Conservation (phyloP, 2,888 invertebrate species). For the Hirtodrosophila confusa region DNA sequence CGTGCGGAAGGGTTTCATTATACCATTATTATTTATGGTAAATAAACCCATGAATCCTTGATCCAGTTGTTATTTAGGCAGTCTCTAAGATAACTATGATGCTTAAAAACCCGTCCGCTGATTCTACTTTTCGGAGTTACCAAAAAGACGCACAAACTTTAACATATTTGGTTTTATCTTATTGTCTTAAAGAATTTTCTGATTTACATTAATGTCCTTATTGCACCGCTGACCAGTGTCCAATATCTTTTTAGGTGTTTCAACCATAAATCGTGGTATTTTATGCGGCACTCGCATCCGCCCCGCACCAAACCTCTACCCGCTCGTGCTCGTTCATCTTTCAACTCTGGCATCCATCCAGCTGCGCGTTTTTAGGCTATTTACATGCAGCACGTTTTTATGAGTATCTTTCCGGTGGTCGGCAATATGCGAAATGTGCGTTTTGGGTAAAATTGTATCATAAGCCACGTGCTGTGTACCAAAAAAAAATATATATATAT, state of each 20-base stretch:
- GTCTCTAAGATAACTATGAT: no score
- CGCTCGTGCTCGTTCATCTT: constrained; percentile 1
- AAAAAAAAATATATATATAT: constrained; percentile 2
- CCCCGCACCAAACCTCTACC: not conserved
- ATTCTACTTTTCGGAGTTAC: no score
- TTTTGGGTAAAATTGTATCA: constrained; percentile 75
- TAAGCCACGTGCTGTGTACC: constrained; percentile 67
- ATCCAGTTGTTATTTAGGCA: no score
- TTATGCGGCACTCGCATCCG: constrained; percentile 22
- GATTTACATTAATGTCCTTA: not conserved
- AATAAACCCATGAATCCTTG: no score
- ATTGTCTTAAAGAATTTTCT: not conserved
- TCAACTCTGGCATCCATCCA: constrained; percentile 35
- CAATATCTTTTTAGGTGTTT: constrained; percentile 37
- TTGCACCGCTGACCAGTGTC: constrained; percentile 24
- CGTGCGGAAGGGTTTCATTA: no score
- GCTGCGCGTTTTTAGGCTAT: constrained; percentile 37
- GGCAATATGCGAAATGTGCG: constrained; percentile 66
- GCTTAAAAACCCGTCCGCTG: no score
- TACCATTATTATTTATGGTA: no score
- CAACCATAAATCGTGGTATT: constrained; percentile 52
- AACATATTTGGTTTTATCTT: no score
- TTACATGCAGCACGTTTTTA: constrained; percentile 69
- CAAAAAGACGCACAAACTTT: no score
- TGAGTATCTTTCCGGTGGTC: constrained; percentile 58